Conservation (phyloP, 2,888 invertebrate species). For the Papilio demoleus region DNA sequence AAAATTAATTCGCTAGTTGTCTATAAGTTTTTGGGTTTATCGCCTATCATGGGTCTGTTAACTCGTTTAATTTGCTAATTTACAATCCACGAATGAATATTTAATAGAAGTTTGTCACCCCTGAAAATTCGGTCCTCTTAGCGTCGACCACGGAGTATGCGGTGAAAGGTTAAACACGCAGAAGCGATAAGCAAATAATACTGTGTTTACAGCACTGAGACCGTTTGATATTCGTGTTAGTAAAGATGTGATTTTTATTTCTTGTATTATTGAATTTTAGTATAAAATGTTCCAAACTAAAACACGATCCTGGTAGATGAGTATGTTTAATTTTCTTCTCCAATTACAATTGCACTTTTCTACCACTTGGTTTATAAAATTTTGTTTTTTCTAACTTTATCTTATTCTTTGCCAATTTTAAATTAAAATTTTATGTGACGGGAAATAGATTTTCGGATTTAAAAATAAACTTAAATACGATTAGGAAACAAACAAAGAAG, state of each 20-base stretch:
- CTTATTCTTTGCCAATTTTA: not conserved
- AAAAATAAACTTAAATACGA: not conserved
- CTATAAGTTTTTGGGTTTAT: conserved; percentile 57
- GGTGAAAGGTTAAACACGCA: conserved; percentile 41
- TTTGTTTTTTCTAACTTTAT: not conserved
- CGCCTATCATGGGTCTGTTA: conserved; percentile 58
- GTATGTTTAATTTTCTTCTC: not conserved
- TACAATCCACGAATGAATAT: conserved; percentile 77
- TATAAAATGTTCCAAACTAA: not conserved
- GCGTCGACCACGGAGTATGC: conserved; percentile 49
- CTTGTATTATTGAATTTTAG: not conserved
- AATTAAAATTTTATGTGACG: too few relatives aligned
- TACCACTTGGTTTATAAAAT: not conserved
- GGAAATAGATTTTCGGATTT: too few relatives aligned
- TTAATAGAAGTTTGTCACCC: conserved; percentile 73
- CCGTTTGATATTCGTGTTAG: not conserved
- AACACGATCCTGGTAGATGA: not conserved
- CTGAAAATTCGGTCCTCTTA: conserved; percentile 65
- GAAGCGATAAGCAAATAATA: conserved; percentile 42
- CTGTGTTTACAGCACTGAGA: not conserved
- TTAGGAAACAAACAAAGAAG: conserved; percentile 15
- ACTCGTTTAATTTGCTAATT: conserved; percentile 73
- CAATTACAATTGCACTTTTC: not conserved
- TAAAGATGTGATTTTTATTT: not conserved
- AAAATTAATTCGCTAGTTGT: conserved; percentile 50